Percentiles rank a stretch among this genome's conserved stretches.
Conservation (phyloP, 2,113 vertebrate genomes). For the Hymenochirus boettgeri region DNA sequence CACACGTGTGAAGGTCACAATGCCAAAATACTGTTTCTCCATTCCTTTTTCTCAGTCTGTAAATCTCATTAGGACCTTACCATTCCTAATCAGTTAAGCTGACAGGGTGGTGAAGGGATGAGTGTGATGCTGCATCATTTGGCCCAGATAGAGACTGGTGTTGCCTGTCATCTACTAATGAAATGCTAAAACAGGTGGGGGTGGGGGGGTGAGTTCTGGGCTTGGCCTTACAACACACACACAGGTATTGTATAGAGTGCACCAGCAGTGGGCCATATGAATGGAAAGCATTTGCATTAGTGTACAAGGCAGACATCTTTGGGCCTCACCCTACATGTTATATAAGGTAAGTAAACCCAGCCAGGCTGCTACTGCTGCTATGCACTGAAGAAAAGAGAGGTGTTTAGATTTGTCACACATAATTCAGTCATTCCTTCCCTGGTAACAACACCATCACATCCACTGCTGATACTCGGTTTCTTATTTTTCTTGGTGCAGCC, state of each 20-base stretch:
- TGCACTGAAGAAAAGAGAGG: conserved; percentile 3
- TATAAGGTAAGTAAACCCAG: conserved; percentile 32
- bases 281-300: background rate
- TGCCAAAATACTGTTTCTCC: background rate
- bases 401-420: background rate
- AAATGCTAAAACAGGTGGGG: too few relatives aligned
- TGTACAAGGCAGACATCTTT: conserved; percentile 19
- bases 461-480: too few relatives aligned
- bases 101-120: conserved; percentile 5
- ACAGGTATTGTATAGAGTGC: too few relatives aligned
- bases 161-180: too few relatives aligned
- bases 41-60: background rate
- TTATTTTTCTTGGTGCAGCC: too few relatives aligned
- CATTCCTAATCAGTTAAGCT: conserved; percentile 12
- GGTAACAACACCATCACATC: too few relatives aligned
- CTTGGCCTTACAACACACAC: too few relatives aligned
- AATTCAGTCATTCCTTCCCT: too few relatives aligned
- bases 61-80: background rate
- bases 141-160: too few relatives aligned
- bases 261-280: background rate
- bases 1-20: conserved; percentile 20
- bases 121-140: conserved; percentile 5
- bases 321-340: conserved; percentile 32
- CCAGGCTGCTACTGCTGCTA: conserved; percentile 15
- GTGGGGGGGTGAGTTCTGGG: too few relatives aligned